Evolutionary conservation across 2,113 vertebrate species (phyloP), one percentile per base, ranked within the genome.

Genomic region (Vulpes lagopus): DNA sequence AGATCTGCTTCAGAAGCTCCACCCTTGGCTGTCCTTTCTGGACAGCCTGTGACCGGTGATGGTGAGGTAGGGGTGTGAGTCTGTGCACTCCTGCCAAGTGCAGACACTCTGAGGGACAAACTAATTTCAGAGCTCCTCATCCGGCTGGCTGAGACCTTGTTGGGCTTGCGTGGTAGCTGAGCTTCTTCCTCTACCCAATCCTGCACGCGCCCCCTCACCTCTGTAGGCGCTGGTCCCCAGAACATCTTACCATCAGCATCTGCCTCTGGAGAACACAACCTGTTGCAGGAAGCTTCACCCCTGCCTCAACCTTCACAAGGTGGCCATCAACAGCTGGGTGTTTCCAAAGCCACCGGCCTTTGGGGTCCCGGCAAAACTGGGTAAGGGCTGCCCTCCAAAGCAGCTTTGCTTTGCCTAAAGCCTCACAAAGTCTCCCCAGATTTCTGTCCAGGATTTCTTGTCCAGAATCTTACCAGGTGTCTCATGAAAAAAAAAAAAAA

Each of bases 141-240:
- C 11, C 51, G 22, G 4, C 0, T 14, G 55, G 14, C 86, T 35
- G 2, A 30, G 67, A 19, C 74, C n/a, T 53, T 4, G 43, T 4
- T 43, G 64, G 62, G 69, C 32, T 69, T 7, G 1, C 23, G 0
- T 12, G 0, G 0, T 0, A 11, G 20, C 16, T 27, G 43, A 25
- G 11, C 23, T 8, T 8, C n/a, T 35, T 67, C 55, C 16, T 14
- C 22, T 2, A 5, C 62, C 22, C 23, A 7, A 1, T 12, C 51
- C 60, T 14, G 4, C 32, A 1, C 5, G 5, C 7, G 12, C 5
- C 2, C 85, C 15, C 51, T 59, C 55, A 51, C 43, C 43, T 65
- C 19, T 2, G 0, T 17, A 85, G 82, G 20, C 23, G 25, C 5
- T 3, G 11, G 4, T 8, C 78, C 27, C 65, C 51, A 57, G 22